Evolutionary conservation across 2,888 invertebrate species (phyloP), one percentile per base, ranked within the genome.

Genomic region (Heliconius hortense): DNA sequence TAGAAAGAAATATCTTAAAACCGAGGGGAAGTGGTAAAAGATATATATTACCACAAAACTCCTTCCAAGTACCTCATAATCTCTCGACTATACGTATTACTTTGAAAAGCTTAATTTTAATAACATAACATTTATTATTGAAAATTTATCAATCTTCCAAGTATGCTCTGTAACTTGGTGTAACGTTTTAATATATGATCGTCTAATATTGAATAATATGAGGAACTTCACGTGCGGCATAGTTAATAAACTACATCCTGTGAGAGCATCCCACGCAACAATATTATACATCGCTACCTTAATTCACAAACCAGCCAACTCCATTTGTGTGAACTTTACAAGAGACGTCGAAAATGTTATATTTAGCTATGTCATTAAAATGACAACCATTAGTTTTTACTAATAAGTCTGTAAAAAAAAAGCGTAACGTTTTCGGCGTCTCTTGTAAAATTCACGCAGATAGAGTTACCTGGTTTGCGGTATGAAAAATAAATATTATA

Each of bases 121-220:
- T 28, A 68, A 11, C 18, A 53, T 68, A 69, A 69, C 28, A 31
- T 35, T 69, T 31, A 69, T n/a, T 31, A 31, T 56, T 69, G 31
- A 56, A 15, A 56, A 56, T 56, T 56, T 56, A 56, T 56, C 69
- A 56, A 31, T 56, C 24, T 53, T 2, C 28, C 35, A 56, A 56
- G 18, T 35, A 56, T n/a, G 24, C 56, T 24, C n/a, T n/a, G 15
- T 24, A 56, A 56, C 56, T 56, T 56, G n/a, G 24, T 35, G 35
- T 1, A 15, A 66, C 24, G 15, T 66, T 24, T 24, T 69, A 56
- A 35, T 53, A 35, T n/a, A 69, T 21, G 13, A 59, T 64, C 26
- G 10, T 63, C 26, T 70, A 48, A 74, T 71, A 76, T 76, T 76
- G 71, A 76, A 76, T 73, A 70, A 73, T 71, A 74, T 48, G 59